phyloP scores from a whole-genome alignment of 2,888 invertebrate genomes.

The Lamproptera curius region DNA sequence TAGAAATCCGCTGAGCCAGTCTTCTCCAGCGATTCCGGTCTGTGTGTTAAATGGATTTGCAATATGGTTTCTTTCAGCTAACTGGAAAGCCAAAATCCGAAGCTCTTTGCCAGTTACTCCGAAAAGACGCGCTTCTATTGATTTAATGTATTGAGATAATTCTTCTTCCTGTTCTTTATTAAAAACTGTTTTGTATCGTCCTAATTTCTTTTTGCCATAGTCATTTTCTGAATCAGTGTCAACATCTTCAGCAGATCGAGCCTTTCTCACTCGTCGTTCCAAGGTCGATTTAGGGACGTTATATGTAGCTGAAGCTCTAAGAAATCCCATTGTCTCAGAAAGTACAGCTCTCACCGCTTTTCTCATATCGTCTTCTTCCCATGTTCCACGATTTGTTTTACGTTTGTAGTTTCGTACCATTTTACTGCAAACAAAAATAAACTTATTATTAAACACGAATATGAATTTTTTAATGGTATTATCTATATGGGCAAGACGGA shows the following conservation, averaged over 20 bases:
- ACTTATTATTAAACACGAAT: no score
- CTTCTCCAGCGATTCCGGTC: constrained; percentile 1
- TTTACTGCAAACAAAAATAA: constrained; percentile 8
- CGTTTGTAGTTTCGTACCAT: constrained; percentile 19
- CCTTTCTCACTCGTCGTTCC: constrained; percentile 20
- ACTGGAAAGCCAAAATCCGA: constrained; percentile 20
- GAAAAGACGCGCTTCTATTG: constrained; percentile 22
- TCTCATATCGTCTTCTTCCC: constrained; percentile 21
- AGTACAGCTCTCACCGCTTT: constrained; percentile 18
- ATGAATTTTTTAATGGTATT: not conserved
- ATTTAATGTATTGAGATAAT: constrained; percentile 5
- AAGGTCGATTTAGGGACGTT: constrained; percentile 20
- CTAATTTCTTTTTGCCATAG: constrained; percentile 18
- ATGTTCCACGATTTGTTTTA: constrained; percentile 18
- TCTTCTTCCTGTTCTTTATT: no score
- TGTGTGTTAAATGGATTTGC: constrained; percentile 9
- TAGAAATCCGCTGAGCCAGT: constrained; percentile 12
- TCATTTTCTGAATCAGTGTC: constrained; percentile 20
- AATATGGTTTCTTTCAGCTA: constrained; percentile 19
- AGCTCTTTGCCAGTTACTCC: constrained; percentile 19
- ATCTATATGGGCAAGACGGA: not conserved
- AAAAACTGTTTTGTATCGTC: constrained; percentile 22
- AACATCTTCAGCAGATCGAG: constrained; percentile 10
- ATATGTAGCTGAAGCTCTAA: constrained; percentile 18
- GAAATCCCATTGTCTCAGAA: constrained; percentile 18